Base-by-base conservation (phyloP, 2,113 vertebrate genomes). In the Camelus dromedarius region DNA sequence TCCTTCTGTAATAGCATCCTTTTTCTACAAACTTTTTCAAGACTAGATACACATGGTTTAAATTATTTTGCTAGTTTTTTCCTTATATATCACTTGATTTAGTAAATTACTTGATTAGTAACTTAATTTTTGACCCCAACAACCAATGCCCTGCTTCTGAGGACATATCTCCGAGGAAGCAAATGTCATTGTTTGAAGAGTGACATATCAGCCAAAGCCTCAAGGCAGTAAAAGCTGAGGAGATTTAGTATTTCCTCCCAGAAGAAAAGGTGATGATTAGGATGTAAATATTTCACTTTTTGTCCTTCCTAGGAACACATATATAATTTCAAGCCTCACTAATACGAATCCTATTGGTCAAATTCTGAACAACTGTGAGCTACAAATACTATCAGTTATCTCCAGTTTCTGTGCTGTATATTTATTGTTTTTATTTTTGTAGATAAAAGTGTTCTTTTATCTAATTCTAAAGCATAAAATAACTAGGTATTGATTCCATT, bases 391-490 rank as follows among this genome's bases (percentile, higher is more conserved):
- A 54, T 42, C 2, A 46, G 30, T 89, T 66, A 79, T 67, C 7
- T 14, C 38, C 10, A 75, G 89, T 80, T 80, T 86, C 32, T 70
- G 0, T 54, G 52, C 46, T 67, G 10, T 56, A 79, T 46, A 93
- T 88, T 86, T 91, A 28, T 91, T 32, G 32, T 8, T 94, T 91
- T 77, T 77, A 22, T 48, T 89, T 82, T 14, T 58, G 30, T 79
- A 20, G 22, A 38, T n/a, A 92, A 79, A 92, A 94, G 80, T 38
- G n/a, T 50, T 82, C 48, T 54, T 42, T 42, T 42, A 42, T 42
- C 38, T 67, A 66, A 97, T 62, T 81, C 66, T 96, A 85, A 90
- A 97, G 91, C 70, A 89, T 73, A 89, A 97, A 98, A 95, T 97
- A 97, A 91, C 54, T 96, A 92, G 20, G 72, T 76, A 97, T 24